Percentiles rank a stretch among this genome's conserved stretches.
Evolutionary conservation across 2,797 vertebrate species (phyloP).

Genomic region (Pseudotriccus pelzelni): DNA sequence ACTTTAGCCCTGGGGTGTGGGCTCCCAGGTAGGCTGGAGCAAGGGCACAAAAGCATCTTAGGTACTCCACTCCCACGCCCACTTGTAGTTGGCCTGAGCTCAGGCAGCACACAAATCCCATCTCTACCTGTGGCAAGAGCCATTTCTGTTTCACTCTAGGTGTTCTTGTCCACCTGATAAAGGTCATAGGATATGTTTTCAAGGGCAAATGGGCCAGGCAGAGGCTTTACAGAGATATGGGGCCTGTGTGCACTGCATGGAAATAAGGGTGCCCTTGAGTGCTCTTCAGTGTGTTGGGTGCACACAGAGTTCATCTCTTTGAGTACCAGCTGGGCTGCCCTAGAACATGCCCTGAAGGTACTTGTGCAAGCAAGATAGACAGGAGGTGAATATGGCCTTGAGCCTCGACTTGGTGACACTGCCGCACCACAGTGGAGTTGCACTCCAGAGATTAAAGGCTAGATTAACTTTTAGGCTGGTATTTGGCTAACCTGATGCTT

Average conservation of each 20-base stretch:
- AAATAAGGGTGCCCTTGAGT: neutral
- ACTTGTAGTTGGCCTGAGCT: neutral
- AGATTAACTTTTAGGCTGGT: neutral
- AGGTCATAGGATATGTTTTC: neutral
- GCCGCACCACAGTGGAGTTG: neutral
- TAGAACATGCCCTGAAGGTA: neutral
- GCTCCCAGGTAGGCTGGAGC: neutral
- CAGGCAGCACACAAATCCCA: neutral
- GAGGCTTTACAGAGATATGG: neutral
- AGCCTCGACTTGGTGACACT: neutral
- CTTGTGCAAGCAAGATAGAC: neutral
- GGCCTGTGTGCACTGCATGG: neutral
- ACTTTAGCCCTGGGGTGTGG: rapidly evolving
- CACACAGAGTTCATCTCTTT: neutral
- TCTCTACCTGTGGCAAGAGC: neutral
- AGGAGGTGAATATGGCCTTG: neutral
- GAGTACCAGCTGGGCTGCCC: neutral
- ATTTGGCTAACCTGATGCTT: neutral
- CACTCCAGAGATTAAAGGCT: neutral
- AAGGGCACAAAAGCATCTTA: neutral
- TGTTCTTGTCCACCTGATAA: neutral
- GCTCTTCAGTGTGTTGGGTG: neutral
- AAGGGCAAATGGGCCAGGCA: neutral
- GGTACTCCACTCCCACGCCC: neutral
- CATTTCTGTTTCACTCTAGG: neutral